Evolutionary conservation across 2,797 vertebrate genomes (phyloP).

Genomic region (Kryptopterus vitreolus): DNA sequence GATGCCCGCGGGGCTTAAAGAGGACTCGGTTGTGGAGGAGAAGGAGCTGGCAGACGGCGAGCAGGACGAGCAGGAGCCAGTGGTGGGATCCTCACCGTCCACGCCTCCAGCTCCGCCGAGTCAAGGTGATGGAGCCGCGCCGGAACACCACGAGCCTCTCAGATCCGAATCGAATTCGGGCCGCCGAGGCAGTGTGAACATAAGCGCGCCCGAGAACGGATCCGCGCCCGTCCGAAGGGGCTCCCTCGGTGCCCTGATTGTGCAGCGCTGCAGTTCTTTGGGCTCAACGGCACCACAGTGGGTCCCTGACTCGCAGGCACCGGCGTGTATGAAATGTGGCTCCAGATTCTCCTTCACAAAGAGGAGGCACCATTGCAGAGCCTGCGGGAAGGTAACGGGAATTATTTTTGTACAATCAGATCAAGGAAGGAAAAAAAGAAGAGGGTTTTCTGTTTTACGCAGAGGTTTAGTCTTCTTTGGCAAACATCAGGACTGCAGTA

Average conservation of each 20-base stretch:
- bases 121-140: constrained; percentile 52
- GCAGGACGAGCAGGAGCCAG: constrained; percentile 81
- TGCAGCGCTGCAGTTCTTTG: constrained; percentile 76
- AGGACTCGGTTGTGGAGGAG: constrained; percentile 96
- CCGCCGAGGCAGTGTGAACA: constrained; percentile 20
- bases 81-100: constrained; percentile 59
- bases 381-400: constrained; percentile 91
- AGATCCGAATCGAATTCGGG: constrained; percentile 45
- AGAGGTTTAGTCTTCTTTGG: too few species aligned
- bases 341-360: constrained; percentile 97
- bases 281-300: constrained; percentile 93
- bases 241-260: constrained; percentile 71
- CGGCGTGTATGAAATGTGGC: constrained; percentile 96
- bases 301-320: constrained; percentile 94
- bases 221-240: constrained; percentile 74
- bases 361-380: constrained; percentile 95
- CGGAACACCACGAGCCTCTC: constrained; percentile 66
- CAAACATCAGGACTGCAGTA: not conserved
- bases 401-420: constrained; percentile 7
- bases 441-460: too few species aligned
- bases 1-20: constrained; percentile 88
- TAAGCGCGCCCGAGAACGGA: constrained; percentile 83
- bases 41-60: constrained; percentile 93
- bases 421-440: too few species aligned
- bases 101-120: constrained; percentile 60